A percentile compares a stretch with the other conserved stretches of the same genome.
These are phyloP conservation scores for Cynodonichthys magdalenae DNA, from an alignment of 2,797 vertebrate species.

Conservation along the genomic window DNA sequence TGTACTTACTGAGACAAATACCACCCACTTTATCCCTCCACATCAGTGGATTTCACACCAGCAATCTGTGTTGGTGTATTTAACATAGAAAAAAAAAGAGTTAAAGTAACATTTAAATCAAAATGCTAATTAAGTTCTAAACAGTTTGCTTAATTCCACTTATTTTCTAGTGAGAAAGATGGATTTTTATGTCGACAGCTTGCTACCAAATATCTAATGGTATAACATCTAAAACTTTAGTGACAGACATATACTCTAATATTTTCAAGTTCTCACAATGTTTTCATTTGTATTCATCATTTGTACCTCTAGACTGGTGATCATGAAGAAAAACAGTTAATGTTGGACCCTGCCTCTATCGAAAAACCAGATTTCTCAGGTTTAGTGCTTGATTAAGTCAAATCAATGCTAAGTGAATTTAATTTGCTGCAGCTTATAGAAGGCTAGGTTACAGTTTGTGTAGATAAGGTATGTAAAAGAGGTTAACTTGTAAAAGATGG, in stretches of 20 bases:
- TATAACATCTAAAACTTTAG: too few species aligned
- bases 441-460: not conserved
- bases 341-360: not conserved
- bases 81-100: too few species aligned
- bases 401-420: conserved; percentile 1
- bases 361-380: conserved; percentile 5
- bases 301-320: not conserved
- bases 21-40: not conserved
- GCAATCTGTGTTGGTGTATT: too few species aligned
- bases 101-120: too few species aligned
- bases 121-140: too few species aligned
- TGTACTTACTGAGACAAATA: not conserved
- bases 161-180: too few species aligned
- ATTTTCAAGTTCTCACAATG: too few species aligned
- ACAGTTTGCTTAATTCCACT: too few species aligned
- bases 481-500: not conserved
- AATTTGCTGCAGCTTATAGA: not conserved
- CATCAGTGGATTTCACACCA: too few species aligned
- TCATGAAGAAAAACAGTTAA: not conserved
- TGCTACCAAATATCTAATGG: too few species aligned
- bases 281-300: not conserved
- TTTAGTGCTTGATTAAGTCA: conserved; percentile 15
- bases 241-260: too few species aligned
- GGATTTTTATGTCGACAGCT: too few species aligned
- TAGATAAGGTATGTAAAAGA: not conserved